These are phyloP conservation scores for Gobionotothen gibberifrons DNA, from an alignment of 2,797 vertebrate genomes.

Conservation along the genomic window DNA sequence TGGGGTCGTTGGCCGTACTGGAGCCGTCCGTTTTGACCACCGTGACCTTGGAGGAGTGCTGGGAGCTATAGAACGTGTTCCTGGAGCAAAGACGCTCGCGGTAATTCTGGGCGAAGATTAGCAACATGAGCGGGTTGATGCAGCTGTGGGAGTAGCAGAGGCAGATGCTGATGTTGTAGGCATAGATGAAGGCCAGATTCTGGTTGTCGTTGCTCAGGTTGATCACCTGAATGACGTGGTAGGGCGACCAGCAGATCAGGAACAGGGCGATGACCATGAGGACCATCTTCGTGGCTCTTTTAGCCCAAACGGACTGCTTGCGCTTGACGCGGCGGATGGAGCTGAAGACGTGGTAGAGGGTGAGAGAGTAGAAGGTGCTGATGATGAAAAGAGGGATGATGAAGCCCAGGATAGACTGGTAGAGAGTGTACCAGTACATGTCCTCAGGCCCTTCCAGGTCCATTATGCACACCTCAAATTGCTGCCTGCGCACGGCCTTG, in stretches of 20 bases:
- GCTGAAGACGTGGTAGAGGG: conserved; percentile 86
- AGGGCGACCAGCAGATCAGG: conserved; percentile 87
- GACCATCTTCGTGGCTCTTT: conserved; percentile 86
- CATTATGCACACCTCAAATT: conserved; percentile 84
- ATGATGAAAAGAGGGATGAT: conserved; percentile 87
- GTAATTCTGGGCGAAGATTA: conserved; percentile 87
- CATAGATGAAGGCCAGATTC: conserved; percentile 80
- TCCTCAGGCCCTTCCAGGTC: conserved; percentile 83
- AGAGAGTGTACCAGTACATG: conserved; percentile 90
- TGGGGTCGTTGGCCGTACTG: conserved; percentile 67
- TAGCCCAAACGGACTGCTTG: conserved; percentile 85
- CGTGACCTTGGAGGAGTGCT: conserved; percentile 81
- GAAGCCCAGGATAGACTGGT: conserved; percentile 87
- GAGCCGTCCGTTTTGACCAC: conserved; percentile 80
- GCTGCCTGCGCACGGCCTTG: conserved; percentile 74
- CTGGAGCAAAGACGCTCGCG: conserved; percentile 83
- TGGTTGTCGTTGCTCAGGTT: conserved; percentile 84
- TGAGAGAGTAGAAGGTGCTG: conserved; percentile 87
- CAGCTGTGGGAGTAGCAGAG: conserved; percentile 90
- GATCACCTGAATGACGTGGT: conserved; percentile 87
- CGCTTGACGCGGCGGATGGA: conserved; percentile 86
- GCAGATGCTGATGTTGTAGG: conserved; percentile 88
- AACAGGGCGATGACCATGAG: conserved; percentile 87
- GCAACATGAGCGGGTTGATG: conserved; percentile 88
- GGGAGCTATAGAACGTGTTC: conserved; percentile 61